These are phyloP conservation scores for Aselliscus stoliczkanus DNA, from an alignment of 2,797 vertebrate genomes.

Conservation along the genomic window DNA sequence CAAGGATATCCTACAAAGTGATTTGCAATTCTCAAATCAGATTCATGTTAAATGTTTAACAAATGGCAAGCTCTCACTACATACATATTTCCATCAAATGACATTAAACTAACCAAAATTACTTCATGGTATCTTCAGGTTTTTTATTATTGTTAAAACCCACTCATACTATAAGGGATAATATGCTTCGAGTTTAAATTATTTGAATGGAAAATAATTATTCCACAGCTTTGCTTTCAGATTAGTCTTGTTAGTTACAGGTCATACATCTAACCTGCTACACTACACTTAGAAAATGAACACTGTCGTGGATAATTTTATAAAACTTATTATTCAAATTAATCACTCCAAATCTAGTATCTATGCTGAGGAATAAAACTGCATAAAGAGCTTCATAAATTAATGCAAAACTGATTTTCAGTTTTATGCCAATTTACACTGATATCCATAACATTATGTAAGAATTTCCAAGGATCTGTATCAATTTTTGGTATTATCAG, in stretches of 20 bases:
- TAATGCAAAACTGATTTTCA: neutral
- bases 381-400: neutral
- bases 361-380: neutral
- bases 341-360: neutral
- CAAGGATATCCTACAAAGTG: neutral
- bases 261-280: neutral
- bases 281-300: neutral
- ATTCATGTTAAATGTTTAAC: neutral
- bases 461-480: neutral
- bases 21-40: neutral
- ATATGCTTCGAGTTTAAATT: neutral
- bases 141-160: neutral
- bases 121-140: neutral
- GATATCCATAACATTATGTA: neutral
- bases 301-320: neutral
- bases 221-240: neutral
- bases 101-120: neutral
- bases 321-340: neutral
- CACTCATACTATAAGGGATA: neutral
- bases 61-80: neutral
- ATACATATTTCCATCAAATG: neutral
- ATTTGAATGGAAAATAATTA: neutral
- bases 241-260: neutral
- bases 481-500: neutral
- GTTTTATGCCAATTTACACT: neutral